These are phyloP conservation scores for Tyrannus savana DNA, from an alignment of 2,113 vertebrate genomes.

Conservation along the genomic window DNA sequence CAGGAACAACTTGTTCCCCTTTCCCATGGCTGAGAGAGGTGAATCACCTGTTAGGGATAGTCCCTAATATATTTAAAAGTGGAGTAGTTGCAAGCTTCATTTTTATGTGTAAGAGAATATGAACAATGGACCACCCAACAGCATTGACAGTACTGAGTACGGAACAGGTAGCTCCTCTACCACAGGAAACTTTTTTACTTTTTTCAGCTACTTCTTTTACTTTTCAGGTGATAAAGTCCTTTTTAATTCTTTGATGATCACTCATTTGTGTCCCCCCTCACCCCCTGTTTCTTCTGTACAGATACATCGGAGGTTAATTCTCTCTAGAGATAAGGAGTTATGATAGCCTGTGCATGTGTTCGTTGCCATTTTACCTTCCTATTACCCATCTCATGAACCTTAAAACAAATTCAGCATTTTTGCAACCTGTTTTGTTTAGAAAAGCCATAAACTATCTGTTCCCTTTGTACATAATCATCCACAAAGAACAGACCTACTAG, in stretches of 20 bases:
- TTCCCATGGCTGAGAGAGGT: not conserved
- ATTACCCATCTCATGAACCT: not conserved
- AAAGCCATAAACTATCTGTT: not conserved
- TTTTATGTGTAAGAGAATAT: not conserved
- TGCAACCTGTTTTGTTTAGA: not conserved
- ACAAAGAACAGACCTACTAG: not conserved
- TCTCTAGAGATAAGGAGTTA: not conserved
- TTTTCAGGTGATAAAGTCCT: not conserved
- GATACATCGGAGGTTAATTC: not conserved
- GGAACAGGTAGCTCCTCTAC: rapidly evolving
- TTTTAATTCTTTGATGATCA: not conserved
- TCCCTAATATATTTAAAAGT: not conserved
- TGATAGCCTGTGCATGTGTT: not conserved
- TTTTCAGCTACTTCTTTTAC: not conserved
- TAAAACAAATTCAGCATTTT: not conserved
- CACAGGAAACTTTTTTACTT: not conserved
- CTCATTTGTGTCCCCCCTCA: not conserved
- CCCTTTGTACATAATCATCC: not conserved
- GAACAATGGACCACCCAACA: not conserved
- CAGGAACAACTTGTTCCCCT: not conserved
- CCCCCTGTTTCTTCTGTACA: rapidly evolving
- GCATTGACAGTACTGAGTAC: not conserved
- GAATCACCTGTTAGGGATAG: not conserved
- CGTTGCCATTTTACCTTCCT: not conserved
- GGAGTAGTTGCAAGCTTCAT: not conserved